Evolutionary conservation across 2,888 invertebrate species (phyloP).

Genomic region (Vandiemenella viatica): DNA sequence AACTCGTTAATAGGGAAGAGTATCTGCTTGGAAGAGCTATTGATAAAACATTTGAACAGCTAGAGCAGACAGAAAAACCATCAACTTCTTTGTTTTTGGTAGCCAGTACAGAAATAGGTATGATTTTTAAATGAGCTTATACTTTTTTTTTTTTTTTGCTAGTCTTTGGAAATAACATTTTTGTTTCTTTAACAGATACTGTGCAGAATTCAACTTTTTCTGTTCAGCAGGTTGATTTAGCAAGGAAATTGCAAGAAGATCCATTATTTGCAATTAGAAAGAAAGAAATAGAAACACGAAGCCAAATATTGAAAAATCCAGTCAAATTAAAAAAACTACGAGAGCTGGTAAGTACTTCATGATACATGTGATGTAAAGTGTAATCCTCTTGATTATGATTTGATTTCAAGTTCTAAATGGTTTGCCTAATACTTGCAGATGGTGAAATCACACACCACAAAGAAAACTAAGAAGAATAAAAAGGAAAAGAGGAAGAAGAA

Average conservation of each 20-base stretch:
- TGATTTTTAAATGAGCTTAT: background rate
- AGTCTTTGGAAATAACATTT: too few species aligned
- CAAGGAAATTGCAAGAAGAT: conserved; percentile 82
- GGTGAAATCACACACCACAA: conserved; percentile 33
- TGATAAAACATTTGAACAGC: conserved; percentile 61
- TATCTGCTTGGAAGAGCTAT: conserved; percentile 71
- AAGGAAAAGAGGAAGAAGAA: conserved; percentile 24
- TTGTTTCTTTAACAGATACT: too few species aligned
- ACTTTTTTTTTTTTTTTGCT: background rate
- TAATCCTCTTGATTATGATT: too few species aligned
- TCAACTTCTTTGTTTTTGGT: conserved; percentile 1
- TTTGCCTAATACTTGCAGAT: too few species aligned
- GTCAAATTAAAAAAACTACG: conserved; percentile 76
- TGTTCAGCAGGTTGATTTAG: conserved; percentile 68
- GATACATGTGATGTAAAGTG: conserved; percentile 7
- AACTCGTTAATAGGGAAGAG: conserved; percentile 62
- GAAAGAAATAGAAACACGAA: conserved; percentile 73
- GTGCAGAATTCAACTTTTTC: too few species aligned
- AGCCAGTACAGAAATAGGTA: background rate
- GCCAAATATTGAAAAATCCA: conserved; percentile 78
- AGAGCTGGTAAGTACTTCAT: conserved; percentile 52
- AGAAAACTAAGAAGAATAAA: conserved; percentile 24
- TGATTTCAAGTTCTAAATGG: too few species aligned
- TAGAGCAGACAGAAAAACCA: conserved; percentile 21
- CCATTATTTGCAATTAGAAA: conserved; percentile 80